Percentiles rank a stretch among this genome's conserved stretches.
phyloP scores from a whole-genome alignment of 2,888 invertebrate genomes.

The Gisinianus flammeolus region DNA sequence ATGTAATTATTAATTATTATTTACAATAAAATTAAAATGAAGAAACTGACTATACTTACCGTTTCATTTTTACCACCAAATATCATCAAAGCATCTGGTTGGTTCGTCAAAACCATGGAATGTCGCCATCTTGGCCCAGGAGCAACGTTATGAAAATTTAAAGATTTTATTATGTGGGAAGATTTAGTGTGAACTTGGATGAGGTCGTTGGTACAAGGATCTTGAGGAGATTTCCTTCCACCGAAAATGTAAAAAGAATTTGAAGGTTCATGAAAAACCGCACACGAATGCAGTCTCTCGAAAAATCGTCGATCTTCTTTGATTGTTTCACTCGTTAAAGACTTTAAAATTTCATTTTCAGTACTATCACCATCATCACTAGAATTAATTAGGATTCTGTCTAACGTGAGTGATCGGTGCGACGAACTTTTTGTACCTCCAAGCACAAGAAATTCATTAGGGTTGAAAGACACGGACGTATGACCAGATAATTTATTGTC shows the following conservation, averaged over 20 bases:
- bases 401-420: neutral
- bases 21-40: neutral
- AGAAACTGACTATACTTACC: slow-evolving; percentile 31
- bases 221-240: slow-evolving; percentile 54
- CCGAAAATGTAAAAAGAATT: slow-evolving; percentile 53
- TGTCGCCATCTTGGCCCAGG: slow-evolving; percentile 54
- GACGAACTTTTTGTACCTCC: slow-evolving; percentile 17
- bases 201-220: slow-evolving; percentile 48
- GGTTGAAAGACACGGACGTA: slow-evolving; percentile 6
- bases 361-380: neutral
- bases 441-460: neutral
- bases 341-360: neutral
- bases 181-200: slow-evolving; percentile 47
- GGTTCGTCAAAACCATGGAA: slow-evolving; percentile 31
- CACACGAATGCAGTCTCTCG: slow-evolving; percentile 30
- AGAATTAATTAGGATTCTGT: neutral
- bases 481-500: slow-evolving; percentile 9
- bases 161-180: slow-evolving; percentile 27
- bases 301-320: slow-evolving; percentile 23
- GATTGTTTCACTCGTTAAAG: slow-evolving; percentile 6
- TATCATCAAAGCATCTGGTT: slow-evolving; percentile 40
- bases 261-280: slow-evolving; percentile 13
- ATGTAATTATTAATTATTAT: neutral
- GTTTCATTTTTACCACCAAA: slow-evolving; percentile 52
- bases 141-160: neutral